phyloP scores from a whole-genome alignment of 2,888 invertebrate species.

The Macrosiphum euphorbiae region DNA sequence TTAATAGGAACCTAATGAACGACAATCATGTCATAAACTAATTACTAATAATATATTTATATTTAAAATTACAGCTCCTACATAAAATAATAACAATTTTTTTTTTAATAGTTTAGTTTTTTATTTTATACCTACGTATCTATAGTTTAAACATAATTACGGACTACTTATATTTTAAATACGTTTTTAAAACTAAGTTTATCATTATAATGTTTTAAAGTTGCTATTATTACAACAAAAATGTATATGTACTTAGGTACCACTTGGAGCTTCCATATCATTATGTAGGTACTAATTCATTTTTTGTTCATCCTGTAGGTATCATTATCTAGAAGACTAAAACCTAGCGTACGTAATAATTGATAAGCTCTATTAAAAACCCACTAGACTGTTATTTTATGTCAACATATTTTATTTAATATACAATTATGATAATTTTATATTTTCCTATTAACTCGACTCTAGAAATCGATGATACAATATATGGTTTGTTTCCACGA shows the following conservation, averaged over 20 bases:
- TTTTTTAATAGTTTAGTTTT: background rate
- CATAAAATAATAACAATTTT: background rate
- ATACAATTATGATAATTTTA: background rate
- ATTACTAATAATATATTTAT: background rate
- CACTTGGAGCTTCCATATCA: background rate
- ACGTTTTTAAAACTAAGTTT: background rate
- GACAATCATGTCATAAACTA: background rate
- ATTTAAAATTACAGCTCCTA: background rate
- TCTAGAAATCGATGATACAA: background rate
- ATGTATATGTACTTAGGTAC: background rate
- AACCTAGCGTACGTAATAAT: background rate
- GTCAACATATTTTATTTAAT: background rate
- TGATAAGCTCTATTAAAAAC: background rate
- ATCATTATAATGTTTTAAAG: background rate
- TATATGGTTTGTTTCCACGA: conserved; percentile 4
- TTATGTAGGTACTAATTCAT: background rate
- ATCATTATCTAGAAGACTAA: background rate
- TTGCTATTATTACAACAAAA: background rate
- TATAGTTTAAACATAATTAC: background rate
- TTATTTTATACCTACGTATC: background rate
- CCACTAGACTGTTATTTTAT: background rate
- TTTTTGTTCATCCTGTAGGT: background rate
- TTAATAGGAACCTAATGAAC: background rate
- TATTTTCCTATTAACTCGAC: conserved; percentile 3
- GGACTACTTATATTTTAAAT: background rate